Conservation (phyloP, 2,797 vertebrate species). For the Dendrocincla tyrannina region DNA sequence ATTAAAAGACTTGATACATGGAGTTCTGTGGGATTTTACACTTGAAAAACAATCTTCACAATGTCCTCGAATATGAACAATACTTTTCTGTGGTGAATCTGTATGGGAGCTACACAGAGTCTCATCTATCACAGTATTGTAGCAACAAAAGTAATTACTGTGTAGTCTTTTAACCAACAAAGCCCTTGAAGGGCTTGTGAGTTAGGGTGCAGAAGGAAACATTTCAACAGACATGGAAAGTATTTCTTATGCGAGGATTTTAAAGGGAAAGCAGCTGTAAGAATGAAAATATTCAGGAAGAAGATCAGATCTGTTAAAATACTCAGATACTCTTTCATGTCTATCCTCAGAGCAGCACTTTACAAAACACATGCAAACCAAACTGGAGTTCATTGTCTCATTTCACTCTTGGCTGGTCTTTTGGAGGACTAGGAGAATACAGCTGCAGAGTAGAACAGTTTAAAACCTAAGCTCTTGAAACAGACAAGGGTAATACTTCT, state of each 20-base stretch:
- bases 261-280: slow-evolving; percentile 70
- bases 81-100: slow-evolving; percentile 1
- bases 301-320: slow-evolving; percentile 65
- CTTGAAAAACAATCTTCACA: background rate
- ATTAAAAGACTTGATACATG: background rate
- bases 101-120: background rate
- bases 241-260: slow-evolving; percentile 60
- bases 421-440: slow-evolving; percentile 58
- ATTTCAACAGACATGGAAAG: slow-evolving; percentile 57
- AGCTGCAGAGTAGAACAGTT: slow-evolving; percentile 69
- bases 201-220: background rate
- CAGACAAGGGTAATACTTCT: slow-evolving; percentile 54
- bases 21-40: background rate
- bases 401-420: slow-evolving; percentile 67
- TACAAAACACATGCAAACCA: slow-evolving; percentile 46
- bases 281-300: slow-evolving; percentile 68
- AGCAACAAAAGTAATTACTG: slow-evolving; percentile 18
- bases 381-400: slow-evolving; percentile 42
- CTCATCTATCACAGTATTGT: background rate
- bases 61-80: background rate
- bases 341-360: slow-evolving; percentile 63
- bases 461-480: slow-evolving; percentile 66
- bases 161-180: slow-evolving; percentile 14
- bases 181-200: background rate
- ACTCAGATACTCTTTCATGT: slow-evolving; percentile 55